Conservation (phyloP, 2,888 invertebrate species). For the Saturnia pavonia region DNA sequence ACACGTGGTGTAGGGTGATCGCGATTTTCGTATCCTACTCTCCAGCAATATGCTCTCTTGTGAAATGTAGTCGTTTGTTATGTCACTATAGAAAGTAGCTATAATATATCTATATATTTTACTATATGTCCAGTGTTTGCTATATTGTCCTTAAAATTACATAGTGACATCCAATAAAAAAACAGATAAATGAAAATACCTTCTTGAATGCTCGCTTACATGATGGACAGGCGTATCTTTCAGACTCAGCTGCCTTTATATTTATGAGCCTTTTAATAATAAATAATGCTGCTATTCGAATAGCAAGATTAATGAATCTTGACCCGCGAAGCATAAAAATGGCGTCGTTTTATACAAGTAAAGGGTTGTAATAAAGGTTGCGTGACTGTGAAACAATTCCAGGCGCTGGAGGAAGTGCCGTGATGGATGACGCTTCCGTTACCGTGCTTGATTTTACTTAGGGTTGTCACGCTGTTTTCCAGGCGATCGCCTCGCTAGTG, state of each 20-base stretch:
- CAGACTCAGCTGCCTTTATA: neutral
- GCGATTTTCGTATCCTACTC: too few relatives aligned
- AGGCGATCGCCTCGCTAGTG: neutral
- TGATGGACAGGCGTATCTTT: constrained; percentile 4
- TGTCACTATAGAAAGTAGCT: too few relatives aligned
- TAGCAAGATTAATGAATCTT: constrained; percentile 34
- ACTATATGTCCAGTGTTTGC: neutral
- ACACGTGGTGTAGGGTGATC: too few relatives aligned
- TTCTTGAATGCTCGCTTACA: neutral
- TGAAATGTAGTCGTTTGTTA: too few relatives aligned
- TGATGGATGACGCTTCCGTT: constrained; percentile 37
- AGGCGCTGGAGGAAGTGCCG: constrained; percentile 28
- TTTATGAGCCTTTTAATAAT: constrained; percentile 1
- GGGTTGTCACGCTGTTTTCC: constrained; percentile 4
- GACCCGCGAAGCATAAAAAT: constrained; percentile 21
- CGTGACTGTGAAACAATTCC: constrained; percentile 41
- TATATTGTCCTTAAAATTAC: neutral
- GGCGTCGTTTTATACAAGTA: constrained; percentile 26
- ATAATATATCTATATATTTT: too few relatives aligned
- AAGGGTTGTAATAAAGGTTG: constrained; percentile 45
- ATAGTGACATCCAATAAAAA: neutral
- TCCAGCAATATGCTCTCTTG: too few relatives aligned
- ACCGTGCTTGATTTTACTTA: constrained; percentile 22
- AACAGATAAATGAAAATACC: neutral
- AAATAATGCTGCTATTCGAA: constrained; percentile 29